Evolutionary conservation across 2,888 invertebrate genomes (phyloP).

Genomic region (Heliconius sara): DNA sequence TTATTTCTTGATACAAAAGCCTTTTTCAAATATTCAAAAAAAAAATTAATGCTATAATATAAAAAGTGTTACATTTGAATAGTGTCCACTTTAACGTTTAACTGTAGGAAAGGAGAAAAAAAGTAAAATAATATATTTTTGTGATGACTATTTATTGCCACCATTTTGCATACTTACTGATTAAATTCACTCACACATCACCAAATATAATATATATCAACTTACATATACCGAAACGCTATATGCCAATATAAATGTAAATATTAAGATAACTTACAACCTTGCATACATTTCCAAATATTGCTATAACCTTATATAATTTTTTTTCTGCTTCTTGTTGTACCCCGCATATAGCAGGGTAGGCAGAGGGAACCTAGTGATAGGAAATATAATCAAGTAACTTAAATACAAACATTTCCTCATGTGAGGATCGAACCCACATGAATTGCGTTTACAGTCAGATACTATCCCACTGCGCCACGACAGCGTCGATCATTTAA

Average conservation of each 20-base stretch:
- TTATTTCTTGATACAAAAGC: too few relatives aligned
- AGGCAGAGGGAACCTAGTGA: too few relatives aligned
- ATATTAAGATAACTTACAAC: conserved; percentile 9
- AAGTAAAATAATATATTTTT: conserved; percentile 1
- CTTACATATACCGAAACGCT: neutral
- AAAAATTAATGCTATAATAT: neutral
- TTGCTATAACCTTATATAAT: conserved; percentile 8
- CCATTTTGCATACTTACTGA: conserved; percentile 16
- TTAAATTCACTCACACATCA: conserved; percentile 23
- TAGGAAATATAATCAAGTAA: too few relatives aligned
- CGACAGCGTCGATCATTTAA: neutral
- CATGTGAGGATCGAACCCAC: neutral
- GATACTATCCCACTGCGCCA: too few relatives aligned
- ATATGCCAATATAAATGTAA: conserved; percentile 7
- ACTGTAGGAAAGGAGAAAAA: neutral
- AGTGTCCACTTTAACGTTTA: neutral
- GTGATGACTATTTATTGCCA: conserved; percentile 26
- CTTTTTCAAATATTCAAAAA: too few relatives aligned
- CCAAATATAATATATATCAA: neutral
- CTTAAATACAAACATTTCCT: neutral
- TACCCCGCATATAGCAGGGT: neutral
- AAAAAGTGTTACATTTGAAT: neutral
- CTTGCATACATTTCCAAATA: conserved; percentile 14
- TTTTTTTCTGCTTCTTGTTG: neutral
- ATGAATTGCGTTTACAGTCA: neutral